Evolutionary conservation across 1,140 invertebrate species (phyloP).

Genomic region (Neodiprion lecontei): DNA sequence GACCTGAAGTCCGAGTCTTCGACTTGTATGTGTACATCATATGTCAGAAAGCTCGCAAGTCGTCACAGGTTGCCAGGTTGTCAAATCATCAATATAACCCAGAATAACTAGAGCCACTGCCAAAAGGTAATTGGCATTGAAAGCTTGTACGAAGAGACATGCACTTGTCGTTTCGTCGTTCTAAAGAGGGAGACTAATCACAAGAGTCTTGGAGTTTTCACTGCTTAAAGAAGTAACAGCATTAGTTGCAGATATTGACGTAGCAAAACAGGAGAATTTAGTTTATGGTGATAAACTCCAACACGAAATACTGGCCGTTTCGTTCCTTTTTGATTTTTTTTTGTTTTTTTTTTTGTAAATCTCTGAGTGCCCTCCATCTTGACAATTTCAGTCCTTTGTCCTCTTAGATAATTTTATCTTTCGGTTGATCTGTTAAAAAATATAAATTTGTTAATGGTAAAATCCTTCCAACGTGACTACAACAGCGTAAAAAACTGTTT

Average conservation of each 20-base stretch:
- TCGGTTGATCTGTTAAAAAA: not conserved
- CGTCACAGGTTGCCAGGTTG: slow-evolving; percentile 62
- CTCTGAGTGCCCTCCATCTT: slow-evolving; percentile 51
- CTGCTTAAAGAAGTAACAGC: slow-evolving; percentile 7
- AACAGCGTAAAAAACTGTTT: too few relatives aligned
- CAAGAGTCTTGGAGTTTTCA: too few relatives aligned
- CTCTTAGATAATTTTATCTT: not conserved
- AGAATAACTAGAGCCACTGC: too few relatives aligned
- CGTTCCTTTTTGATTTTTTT: slow-evolving; percentile 28
- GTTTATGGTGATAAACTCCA: slow-evolving; percentile 51
- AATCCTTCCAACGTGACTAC: not conserved
- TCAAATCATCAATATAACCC: too few relatives aligned
- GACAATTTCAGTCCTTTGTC: slow-evolving; percentile 30
- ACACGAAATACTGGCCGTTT: slow-evolving; percentile 55
- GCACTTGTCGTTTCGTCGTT: too few relatives aligned
- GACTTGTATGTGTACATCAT: slow-evolving; percentile 72
- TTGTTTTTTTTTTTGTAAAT: slow-evolving; percentile 35
- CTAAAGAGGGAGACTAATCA: too few relatives aligned
- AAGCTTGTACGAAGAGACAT: too few relatives aligned
- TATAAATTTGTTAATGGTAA: not conserved
- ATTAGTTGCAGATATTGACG: slow-evolving; percentile 30
- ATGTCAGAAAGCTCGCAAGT: slow-evolving; percentile 81
- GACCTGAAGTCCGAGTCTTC: slow-evolving; percentile 65
- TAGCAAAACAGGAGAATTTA: slow-evolving; percentile 42
- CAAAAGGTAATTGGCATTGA: slow-evolving; percentile 45